Conservation (phyloP, 2,113 vertebrate genomes). For the Epinephelus fuscoguttatus region DNA sequence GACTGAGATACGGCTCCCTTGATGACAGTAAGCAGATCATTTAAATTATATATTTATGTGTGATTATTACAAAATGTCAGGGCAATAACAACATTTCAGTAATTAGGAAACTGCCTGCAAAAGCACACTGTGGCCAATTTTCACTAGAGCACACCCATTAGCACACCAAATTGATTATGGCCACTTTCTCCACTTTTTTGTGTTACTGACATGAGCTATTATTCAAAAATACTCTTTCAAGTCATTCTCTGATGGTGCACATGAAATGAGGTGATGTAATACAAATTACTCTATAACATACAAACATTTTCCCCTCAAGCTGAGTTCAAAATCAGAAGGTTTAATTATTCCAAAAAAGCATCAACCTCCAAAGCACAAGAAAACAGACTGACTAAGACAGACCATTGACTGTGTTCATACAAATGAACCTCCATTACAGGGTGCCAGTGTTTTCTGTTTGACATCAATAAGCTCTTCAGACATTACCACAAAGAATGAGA, state of each 20-base stretch:
- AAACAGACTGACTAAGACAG: background rate
- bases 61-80: constrained; percentile 40
- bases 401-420: constrained; percentile 10
- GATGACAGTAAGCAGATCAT: constrained; percentile 1
- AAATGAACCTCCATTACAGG: constrained; percentile 25
- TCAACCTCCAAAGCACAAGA: constrained; percentile 32
- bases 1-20: background rate
- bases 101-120: constrained; percentile 26
- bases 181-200: constrained; percentile 14
- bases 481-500: constrained; percentile 38
- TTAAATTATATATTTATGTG: constrained; percentile 22
- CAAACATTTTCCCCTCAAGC: background rate
- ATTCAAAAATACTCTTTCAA: constrained; percentile 21
- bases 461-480: constrained; percentile 27
- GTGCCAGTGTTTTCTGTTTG: constrained; percentile 25
- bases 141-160: constrained; percentile 18
- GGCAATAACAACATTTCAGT: constrained; percentile 17
- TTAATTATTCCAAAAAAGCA: constrained; percentile 28
- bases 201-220: constrained; percentile 25
- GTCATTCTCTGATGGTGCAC: constrained; percentile 14
- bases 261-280: background rate
- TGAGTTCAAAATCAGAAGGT: constrained; percentile 14
- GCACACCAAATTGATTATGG: constrained; percentile 37
- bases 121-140: constrained; percentile 10
- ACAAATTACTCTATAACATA: constrained; percentile 5